Conservation (phyloP, 1,140 invertebrate species). For the Apis florea region DNA sequence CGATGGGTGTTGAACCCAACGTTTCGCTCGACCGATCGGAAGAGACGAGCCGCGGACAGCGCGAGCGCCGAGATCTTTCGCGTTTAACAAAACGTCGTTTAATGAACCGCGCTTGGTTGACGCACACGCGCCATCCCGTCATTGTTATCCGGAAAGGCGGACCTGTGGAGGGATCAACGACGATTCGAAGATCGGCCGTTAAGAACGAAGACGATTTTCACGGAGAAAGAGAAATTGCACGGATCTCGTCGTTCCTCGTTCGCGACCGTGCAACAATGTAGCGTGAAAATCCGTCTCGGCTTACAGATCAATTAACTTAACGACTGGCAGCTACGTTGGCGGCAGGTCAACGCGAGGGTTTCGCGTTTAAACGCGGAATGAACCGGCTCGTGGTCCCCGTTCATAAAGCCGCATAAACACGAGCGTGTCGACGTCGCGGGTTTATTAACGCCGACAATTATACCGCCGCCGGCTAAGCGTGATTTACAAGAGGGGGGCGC, state of each 20-base stretch:
- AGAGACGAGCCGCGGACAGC: constrained; percentile 43
- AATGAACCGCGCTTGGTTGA: constrained; percentile 3
- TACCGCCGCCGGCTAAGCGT: constrained; percentile 65
- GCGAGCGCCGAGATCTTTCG: constrained; percentile 12
- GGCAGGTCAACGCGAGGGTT: constrained; percentile 45
- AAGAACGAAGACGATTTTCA: not conserved
- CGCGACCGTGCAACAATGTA: constrained; percentile 38
- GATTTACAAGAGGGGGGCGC: constrained; percentile 73
- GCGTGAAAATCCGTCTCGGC: constrained; percentile 53
- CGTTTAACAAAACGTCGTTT: constrained; percentile 35
- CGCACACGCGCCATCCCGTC: not conserved
- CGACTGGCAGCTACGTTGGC: constrained; percentile 53
- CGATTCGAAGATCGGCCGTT: too few relatives aligned
- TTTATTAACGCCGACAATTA: constrained; percentile 74
- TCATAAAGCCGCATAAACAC: constrained; percentile 59
- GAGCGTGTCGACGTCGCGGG: constrained; percentile 64
- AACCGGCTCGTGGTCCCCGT: constrained; percentile 21
- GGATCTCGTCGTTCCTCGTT: not conserved
- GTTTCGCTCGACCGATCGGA: constrained; percentile 44
- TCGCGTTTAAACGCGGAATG: constrained; percentile 54
- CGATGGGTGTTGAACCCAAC: constrained; percentile 40
- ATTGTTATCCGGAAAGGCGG: too few relatives aligned
- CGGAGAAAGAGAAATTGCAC: too few relatives aligned
- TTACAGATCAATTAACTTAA: constrained; percentile 72
- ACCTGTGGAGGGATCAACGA: not conserved